phyloP scores from a whole-genome alignment of 2,113 vertebrate species.

The Strix aluco region DNA sequence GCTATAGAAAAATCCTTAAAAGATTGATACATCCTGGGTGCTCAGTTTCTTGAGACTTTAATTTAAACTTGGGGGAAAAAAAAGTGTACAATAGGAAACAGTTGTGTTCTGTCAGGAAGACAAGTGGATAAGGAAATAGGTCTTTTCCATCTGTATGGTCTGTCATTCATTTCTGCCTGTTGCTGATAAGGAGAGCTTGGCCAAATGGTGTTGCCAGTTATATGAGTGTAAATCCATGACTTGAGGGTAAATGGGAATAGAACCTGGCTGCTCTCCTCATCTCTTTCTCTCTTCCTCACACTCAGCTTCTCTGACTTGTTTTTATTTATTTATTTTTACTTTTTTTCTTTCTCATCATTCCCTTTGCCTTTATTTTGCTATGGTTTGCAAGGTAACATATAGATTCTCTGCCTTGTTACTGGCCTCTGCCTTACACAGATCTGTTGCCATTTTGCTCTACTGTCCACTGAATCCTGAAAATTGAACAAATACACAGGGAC shows the following conservation, averaged over 20 bases:
- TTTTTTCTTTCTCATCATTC: neutral
- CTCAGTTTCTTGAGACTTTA: neutral
- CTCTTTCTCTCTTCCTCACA: neutral
- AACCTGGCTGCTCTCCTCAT: neutral
- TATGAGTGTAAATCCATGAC: neutral
- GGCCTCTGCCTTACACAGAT: fast-evolving
- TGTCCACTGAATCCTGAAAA: neutral
- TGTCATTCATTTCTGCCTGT: neutral
- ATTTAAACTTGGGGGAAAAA: neutral
- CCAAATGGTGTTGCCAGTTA: neutral
- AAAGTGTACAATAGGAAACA: neutral
- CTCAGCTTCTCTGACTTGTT: neutral
- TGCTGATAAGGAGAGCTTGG: neutral
- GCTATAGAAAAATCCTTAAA: neutral
- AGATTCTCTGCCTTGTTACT: neutral
- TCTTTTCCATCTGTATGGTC: neutral
- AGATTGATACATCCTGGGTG: neutral
- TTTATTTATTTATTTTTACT: neutral
- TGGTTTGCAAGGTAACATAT: neutral
- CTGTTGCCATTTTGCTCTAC: neutral
- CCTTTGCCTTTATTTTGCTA: neutral
- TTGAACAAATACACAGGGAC: neutral
- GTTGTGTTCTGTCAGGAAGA: neutral
- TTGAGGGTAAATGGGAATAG: neutral
- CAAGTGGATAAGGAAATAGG: neutral